phyloP scores from a whole-genome alignment of 2,888 invertebrate genomes.

The Apodemia duryi region DNA sequence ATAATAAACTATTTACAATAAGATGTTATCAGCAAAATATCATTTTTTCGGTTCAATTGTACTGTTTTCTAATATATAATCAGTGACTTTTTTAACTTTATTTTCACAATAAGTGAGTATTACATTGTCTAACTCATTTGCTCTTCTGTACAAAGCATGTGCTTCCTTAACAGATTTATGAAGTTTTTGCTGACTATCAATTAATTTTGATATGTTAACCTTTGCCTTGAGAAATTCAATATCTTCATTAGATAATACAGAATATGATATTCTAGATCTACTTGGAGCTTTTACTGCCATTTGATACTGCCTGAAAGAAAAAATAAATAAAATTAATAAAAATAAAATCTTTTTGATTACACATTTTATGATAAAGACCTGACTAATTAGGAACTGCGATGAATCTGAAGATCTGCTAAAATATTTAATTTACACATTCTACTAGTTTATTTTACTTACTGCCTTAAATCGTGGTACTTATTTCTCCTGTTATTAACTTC shows the following conservation, averaged over 20 bases:
- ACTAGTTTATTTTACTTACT: conserved; percentile 44
- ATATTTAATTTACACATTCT: neutral
- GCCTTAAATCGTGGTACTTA: conserved; percentile 60
- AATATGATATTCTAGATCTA: conserved; percentile 54
- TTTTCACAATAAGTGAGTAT: conserved; percentile 50
- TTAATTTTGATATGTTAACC: conserved; percentile 55
- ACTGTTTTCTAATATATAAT: conserved; percentile 62
- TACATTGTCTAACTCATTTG: conserved; percentile 51
- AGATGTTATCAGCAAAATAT: conserved; percentile 11
- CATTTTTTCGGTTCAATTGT: conserved; percentile 43
- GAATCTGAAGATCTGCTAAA: no score
- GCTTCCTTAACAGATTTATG: conserved; percentile 53
- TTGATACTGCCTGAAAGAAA: conserved; percentile 56
- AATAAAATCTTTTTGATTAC: neutral
- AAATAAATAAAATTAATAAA: conserved; percentile 11
- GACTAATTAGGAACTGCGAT: no score
- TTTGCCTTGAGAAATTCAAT: conserved; percentile 64
- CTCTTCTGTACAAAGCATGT: conserved; percentile 44
- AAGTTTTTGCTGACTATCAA: conserved; percentile 54
- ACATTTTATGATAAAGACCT: no score
- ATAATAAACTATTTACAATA: neutral
- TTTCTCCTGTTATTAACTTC: conserved; percentile 57
- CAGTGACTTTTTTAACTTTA: conserved; percentile 50
- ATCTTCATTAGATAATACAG: conserved; percentile 60
- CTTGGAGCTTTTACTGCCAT: conserved; percentile 49